Evolutionary conservation across 1,140 invertebrate species (phyloP).

Genomic region (Megalopta genalis): DNA sequence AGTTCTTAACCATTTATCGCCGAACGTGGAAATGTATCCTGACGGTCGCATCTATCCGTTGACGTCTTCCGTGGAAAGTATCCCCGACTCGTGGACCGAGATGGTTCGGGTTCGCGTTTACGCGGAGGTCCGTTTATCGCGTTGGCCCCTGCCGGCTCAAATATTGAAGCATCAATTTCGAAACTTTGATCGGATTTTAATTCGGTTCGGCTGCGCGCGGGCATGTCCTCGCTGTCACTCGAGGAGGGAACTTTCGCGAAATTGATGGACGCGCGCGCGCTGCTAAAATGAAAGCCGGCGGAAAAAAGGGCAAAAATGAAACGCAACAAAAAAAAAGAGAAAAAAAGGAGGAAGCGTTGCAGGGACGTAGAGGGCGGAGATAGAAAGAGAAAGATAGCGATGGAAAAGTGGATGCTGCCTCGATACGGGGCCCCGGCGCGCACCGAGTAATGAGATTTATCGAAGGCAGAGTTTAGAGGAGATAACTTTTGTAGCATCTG

Average conservation of each 20-base stretch:
- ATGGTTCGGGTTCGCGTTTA: neutral
- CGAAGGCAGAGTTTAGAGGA: constrained; percentile 57
- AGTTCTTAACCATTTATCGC: no score
- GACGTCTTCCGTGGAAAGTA: neutral
- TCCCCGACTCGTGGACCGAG: neutral
- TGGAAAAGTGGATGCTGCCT: constrained; percentile 33
- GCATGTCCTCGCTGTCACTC: constrained; percentile 36
- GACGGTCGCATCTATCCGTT: neutral
- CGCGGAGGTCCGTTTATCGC: constrained; percentile 19
- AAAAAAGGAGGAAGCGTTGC: no score
- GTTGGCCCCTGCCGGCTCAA: constrained; percentile 35
- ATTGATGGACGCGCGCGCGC: constrained; percentile 41
- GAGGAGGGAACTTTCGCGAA: constrained; percentile 50
- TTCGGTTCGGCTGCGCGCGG: constrained; percentile 62
- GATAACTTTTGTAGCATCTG: constrained; percentile 52
- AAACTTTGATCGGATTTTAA: constrained; percentile 79
- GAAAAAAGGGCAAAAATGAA: neutral
- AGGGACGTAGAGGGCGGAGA: no score
- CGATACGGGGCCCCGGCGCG: constrained; percentile 35
- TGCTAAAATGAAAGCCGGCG: constrained; percentile 23
- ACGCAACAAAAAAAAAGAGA: no score
- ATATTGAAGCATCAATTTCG: constrained; percentile 77
- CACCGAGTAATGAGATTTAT: constrained; percentile 60
- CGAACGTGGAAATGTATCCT: no score
- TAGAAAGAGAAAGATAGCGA: neutral